Conservation (phyloP, 1,140 invertebrate genomes). For the Protaetia brevitarsis region DNA sequence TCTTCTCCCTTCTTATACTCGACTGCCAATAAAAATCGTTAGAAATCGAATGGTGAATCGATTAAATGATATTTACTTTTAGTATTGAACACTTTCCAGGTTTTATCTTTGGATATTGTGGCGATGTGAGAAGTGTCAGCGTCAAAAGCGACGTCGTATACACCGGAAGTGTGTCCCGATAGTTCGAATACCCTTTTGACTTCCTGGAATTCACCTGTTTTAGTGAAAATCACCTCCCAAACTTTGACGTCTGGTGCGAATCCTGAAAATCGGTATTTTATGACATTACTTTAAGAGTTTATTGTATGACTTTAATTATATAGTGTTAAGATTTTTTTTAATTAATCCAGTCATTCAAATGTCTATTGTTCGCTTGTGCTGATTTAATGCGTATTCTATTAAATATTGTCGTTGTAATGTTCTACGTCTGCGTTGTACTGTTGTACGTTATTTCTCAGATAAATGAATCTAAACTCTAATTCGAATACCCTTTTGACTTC, state of each 20-base stretch:
- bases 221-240: conserved; percentile 77
- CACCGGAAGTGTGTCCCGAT: conserved; percentile 77
- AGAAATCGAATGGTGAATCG: conserved; percentile 9
- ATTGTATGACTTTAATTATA: too few relatives aligned
- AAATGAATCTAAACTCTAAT: too few relatives aligned
- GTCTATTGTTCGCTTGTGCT: too few relatives aligned
- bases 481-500: too few relatives aligned
- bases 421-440: too few relatives aligned
- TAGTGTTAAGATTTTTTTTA: too few relatives aligned
- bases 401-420: too few relatives aligned
- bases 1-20: conserved; percentile 76
- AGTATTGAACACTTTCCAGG: conserved; percentile 81
- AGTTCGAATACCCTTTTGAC: conserved; percentile 74
- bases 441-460: too few relatives aligned
- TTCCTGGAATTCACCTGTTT: conserved; percentile 72
- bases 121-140: conserved; percentile 77
- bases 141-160: conserved; percentile 77
- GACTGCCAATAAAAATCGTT: conserved; percentile 61
- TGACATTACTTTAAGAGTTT: neutral
- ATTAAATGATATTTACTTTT: conserved; percentile 60
- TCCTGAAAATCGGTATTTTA: conserved; percentile 53
- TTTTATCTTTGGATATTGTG: conserved; percentile 84
- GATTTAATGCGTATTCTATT: too few relatives aligned
- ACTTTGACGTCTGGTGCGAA: conserved; percentile 86
- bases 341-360: too few relatives aligned